These are phyloP conservation scores for Neopelma chrysocephalum DNA, from an alignment of 2,797 vertebrate genomes.

Conservation along the genomic window DNA sequence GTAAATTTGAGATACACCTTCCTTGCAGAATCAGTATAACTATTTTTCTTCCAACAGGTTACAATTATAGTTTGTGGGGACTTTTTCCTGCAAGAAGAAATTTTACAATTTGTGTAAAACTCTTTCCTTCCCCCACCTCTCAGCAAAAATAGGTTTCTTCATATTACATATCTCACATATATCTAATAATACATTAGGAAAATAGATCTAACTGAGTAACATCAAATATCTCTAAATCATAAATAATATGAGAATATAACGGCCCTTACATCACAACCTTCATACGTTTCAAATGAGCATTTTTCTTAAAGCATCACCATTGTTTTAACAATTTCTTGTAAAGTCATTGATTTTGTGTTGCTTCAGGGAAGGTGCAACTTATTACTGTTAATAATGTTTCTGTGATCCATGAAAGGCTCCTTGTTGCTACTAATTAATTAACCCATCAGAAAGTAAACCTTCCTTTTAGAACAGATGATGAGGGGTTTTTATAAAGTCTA, in stretches of 20 bases:
- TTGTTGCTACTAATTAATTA: slow-evolving; percentile 29
- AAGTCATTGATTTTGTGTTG: slow-evolving; percentile 27
- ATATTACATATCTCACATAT: neutral
- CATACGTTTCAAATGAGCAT: neutral
- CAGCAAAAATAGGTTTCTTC: neutral
- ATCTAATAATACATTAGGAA: neutral
- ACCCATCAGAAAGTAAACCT: neutral
- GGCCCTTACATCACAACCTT: neutral
- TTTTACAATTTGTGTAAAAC: neutral
- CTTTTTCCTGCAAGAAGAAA: neutral
- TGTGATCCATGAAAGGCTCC: neutral
- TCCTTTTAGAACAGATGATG: neutral
- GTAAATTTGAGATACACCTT: neutral
- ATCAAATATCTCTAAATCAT: neutral
- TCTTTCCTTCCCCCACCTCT: fast-evolving
- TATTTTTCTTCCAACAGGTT: neutral
- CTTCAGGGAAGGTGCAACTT: slow-evolving; percentile 3
- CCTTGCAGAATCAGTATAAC: neutral
- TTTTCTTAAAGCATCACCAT: neutral
- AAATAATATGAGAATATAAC: neutral
- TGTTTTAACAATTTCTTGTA: slow-evolving; percentile 4
- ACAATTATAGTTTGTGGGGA: neutral
- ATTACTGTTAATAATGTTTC: slow-evolving; percentile 17
- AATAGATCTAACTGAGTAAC: neutral
- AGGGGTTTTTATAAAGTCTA: neutral